A percentile compares a stretch with the other conserved stretches of the same genome.
Conservation (phyloP, 2,113 vertebrate genomes). For the Aptenodytes patagonicus region DNA sequence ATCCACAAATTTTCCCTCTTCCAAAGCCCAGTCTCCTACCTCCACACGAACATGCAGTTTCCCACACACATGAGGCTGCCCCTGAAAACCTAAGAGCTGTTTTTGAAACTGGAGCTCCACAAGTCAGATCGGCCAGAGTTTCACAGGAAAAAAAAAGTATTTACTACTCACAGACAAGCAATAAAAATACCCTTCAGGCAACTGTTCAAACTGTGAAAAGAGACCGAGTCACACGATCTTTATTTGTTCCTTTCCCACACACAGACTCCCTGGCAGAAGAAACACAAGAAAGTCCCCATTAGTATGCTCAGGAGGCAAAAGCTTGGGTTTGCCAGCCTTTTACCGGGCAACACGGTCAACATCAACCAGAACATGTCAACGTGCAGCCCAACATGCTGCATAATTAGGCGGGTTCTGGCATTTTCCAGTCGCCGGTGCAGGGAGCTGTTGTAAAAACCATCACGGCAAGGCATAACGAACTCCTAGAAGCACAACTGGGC, state of each 20-base stretch:
- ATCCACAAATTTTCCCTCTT: not conserved
- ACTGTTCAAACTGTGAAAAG: not conserved
- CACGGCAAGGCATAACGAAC: fast-evolving
- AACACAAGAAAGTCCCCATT: not conserved
- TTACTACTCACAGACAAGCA: not conserved
- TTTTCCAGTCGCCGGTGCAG: not conserved
- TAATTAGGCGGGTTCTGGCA: not conserved
- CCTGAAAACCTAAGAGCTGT: not conserved
- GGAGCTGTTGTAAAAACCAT: not conserved
- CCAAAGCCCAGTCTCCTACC: not conserved
- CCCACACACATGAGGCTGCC: not conserved
- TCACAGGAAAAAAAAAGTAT: not conserved
- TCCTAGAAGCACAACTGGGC: not conserved
- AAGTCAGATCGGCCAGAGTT: not conserved
- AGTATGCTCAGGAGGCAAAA: not conserved
- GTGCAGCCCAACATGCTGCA: not conserved
- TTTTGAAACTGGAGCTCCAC: not conserved
- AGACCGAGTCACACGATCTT: not conserved
- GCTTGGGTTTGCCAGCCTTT: not conserved
- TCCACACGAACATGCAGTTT: not conserved
- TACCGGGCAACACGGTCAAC: not conserved
- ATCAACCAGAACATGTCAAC: not conserved
- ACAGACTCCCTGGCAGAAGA: not conserved
- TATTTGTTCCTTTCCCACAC: not conserved
- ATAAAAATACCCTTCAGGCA: not conserved